phyloP scores from a whole-genome alignment of 1,140 invertebrate genomes.

The Pogonognathellus flavescens region DNA sequence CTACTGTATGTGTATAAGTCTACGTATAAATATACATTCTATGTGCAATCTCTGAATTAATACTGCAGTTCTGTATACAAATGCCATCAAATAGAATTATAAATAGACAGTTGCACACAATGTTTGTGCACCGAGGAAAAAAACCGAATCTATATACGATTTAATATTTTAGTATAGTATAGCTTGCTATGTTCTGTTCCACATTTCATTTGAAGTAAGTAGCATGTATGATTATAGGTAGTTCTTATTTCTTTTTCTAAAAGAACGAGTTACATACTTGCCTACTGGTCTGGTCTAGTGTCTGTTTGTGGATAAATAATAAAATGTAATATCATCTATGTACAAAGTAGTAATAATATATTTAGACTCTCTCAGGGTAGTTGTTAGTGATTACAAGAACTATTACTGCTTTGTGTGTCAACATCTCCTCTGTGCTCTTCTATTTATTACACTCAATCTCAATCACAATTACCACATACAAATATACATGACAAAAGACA shows the following conservation, averaged over 20 bases:
- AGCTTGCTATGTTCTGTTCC: neutral
- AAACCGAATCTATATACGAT: neutral
- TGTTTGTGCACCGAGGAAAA: neutral
- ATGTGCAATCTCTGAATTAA: neutral
- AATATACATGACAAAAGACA: constrained; percentile 15
- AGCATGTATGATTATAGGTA: too few species aligned
- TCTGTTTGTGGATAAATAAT: neutral
- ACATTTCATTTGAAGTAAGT: neutral
- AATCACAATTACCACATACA: neutral
- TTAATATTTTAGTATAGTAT: neutral
- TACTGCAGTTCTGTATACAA: neutral
- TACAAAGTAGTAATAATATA: too few species aligned
- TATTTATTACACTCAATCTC: neutral
- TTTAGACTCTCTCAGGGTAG: too few species aligned
- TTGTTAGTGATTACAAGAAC: too few species aligned
- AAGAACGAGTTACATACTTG: constrained; percentile 7
- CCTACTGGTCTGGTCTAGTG: neutral
- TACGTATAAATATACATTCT: neutral
- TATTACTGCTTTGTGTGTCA: too few species aligned
- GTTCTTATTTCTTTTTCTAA: neutral
- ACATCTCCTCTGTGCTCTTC: too few species aligned
- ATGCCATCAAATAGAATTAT: neutral
- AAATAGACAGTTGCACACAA: constrained; percentile 6
- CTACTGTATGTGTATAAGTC: neutral
- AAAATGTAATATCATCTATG: too few species aligned